Evolutionary conservation across 2,888 invertebrate species (phyloP).

Genomic region (Celastrina argiolus): DNA sequence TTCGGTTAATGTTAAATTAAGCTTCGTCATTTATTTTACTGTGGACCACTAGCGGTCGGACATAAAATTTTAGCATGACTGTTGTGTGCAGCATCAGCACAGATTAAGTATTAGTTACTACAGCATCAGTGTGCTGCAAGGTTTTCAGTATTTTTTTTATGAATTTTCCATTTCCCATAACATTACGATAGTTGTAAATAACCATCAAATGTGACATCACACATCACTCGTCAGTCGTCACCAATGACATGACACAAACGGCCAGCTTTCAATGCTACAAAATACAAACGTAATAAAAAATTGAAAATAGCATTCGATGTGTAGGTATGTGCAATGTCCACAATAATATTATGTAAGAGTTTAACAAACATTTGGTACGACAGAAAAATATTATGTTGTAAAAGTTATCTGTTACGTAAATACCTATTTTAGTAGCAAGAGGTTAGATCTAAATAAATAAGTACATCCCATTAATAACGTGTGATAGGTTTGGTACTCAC

Average conservation of each 20-base stretch:
- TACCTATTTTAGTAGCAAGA: too few species aligned
- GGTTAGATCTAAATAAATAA: too few species aligned
- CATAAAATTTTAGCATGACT: conserved; percentile 63
- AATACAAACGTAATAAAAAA: not conserved
- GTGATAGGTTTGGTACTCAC: too few species aligned
- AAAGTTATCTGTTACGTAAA: too few species aligned
- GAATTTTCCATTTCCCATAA: not conserved
- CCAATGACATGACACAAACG: not conserved
- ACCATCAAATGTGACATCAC: not conserved
- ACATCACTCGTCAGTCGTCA: not conserved
- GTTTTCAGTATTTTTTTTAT: not conserved
- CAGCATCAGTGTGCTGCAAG: not conserved
- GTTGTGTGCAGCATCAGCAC: not conserved
- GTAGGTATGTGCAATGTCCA: too few species aligned
- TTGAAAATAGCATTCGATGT: too few species aligned
- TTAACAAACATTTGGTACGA: too few species aligned
- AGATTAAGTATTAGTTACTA: too few species aligned
- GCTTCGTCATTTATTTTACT: conserved; percentile 51
- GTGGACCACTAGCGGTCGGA: conserved; percentile 39
- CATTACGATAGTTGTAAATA: not conserved
- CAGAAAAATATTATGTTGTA: too few species aligned
- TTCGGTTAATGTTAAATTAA: conserved; percentile 53
- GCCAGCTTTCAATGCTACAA: not conserved
- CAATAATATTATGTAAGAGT: too few species aligned
- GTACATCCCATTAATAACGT: too few species aligned